Percentiles rank a stretch among this genome's conserved stretches.
Evolutionary conservation across 2,113 vertebrate genomes (phyloP).

Genomic region (Orycteropus afer): DNA sequence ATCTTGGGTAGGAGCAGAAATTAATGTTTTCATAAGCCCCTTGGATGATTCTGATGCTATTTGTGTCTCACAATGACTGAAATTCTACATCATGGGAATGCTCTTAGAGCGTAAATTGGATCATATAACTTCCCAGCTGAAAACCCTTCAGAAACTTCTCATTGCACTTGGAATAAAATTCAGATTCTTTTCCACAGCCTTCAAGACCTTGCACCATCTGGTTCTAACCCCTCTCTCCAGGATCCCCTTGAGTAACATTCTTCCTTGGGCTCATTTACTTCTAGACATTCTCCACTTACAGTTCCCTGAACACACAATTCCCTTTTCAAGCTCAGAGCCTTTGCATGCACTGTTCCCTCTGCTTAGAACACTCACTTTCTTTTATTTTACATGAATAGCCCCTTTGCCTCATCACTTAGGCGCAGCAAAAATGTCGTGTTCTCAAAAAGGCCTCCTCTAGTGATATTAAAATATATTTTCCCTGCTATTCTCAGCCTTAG

Average conservation of each 20-base stretch:
- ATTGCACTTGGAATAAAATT: background rate
- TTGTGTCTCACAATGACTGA: background rate
- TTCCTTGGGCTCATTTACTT: background rate
- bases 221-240: background rate
- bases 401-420: background rate
- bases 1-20: background rate
- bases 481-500: background rate
- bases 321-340: background rate
- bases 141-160: background rate
- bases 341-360: background rate
- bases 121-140: background rate
- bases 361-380: background rate
- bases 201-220: background rate
- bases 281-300: background rate
- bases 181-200: no score
- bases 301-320: background rate
- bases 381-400: background rate
- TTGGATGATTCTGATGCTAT: no score
- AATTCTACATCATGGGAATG: background rate
- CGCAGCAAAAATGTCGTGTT: background rate
- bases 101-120: background rate
- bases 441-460: background rate
- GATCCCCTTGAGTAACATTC: background rate
- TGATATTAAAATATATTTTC: background rate
- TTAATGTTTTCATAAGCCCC: background rate